A percentile compares a stretch with the other conserved stretches of the same genome.
These are phyloP conservation scores for Piscicola geometra DNA, from an alignment of 2,888 invertebrate species.

Conservation along the genomic window DNA sequence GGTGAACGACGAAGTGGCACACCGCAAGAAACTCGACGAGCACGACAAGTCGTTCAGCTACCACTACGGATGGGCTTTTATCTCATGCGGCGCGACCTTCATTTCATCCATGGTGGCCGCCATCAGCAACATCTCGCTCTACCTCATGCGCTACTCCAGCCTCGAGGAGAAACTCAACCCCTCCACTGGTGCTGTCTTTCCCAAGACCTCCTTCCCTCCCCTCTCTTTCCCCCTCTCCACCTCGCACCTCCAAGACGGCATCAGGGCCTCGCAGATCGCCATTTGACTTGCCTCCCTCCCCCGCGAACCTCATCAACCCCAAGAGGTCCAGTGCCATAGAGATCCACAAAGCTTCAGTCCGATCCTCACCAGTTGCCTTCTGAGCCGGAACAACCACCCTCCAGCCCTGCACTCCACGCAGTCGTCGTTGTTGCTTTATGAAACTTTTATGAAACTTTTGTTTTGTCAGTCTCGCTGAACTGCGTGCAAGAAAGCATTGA, in stretches of 20 bases:
- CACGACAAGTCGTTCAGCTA: slow-evolving; percentile 47
- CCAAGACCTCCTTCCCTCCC: background rate
- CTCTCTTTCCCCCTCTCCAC: slow-evolving; percentile 2
- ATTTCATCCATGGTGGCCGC: slow-evolving; percentile 50
- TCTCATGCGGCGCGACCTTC: slow-evolving; percentile 52
- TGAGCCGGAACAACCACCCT: background rate
- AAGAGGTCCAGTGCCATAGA: too few species aligned
- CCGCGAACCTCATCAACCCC: too few species aligned
- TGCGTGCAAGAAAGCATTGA: too few species aligned
- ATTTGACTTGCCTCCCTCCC: background rate
- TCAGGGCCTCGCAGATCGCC: background rate
- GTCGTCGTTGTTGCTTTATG: too few species aligned
- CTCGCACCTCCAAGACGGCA: background rate
- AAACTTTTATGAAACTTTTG: too few species aligned
- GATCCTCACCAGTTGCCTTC: background rate
- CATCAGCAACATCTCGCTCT: slow-evolving; percentile 51
- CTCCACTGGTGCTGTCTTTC: background rate
- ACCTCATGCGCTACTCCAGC: slow-evolving; percentile 45
- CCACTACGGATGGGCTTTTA: slow-evolving; percentile 54
- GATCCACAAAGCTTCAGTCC: background rate
- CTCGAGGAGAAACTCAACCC: slow-evolving; percentile 31
- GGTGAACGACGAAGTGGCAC: slow-evolving; percentile 54
- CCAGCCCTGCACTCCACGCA: too few species aligned
- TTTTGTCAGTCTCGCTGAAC: too few species aligned
- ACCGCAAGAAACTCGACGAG: slow-evolving; percentile 46